Percentiles rank a stretch among this genome's conserved stretches.
phyloP scores from a whole-genome alignment of 2,113 vertebrate genomes.

The Oryzias celebensis region DNA sequence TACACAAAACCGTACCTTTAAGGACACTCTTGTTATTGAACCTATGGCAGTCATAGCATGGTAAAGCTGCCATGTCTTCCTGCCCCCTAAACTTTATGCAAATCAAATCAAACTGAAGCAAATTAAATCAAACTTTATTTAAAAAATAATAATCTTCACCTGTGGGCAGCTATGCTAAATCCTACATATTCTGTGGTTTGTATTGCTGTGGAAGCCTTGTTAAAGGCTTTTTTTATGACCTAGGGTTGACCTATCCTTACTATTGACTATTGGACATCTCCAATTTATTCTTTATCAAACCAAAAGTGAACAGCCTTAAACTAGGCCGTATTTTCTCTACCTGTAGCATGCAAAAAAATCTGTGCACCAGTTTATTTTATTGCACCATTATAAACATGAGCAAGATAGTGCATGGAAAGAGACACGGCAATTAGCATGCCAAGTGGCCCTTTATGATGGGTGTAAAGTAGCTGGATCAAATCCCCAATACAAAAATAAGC shows the following conservation, averaged over 20 bases:
- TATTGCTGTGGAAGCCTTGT: conserved; percentile 7
- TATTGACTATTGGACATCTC: conserved; percentile 64
- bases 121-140: conserved; percentile 48
- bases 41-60: too few species aligned
- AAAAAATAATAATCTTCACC: conserved; percentile 41
- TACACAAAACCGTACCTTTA: neutral
- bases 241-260: conserved; percentile 43
- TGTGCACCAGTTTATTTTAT: conserved; percentile 75
- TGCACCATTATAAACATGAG: conserved; percentile 76
- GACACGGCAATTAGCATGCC: conserved; percentile 76
- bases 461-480: conserved; percentile 67
- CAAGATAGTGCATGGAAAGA: conserved; percentile 68
- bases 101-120: conserved; percentile 25
- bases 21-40: too few species aligned
- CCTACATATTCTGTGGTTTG: conserved; percentile 9
- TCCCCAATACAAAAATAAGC: conserved; percentile 68
- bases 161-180: conserved; percentile 45
- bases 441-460: conserved; percentile 74
- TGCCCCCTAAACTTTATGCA: neutral
- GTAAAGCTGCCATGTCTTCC: too few species aligned
- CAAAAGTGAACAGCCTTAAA: conserved; percentile 63
- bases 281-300: conserved; percentile 72
- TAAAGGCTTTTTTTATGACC: conserved; percentile 39
- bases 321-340: conserved; percentile 70
- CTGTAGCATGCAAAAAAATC: conserved; percentile 70